Base-by-base conservation (phyloP, 2,797 vertebrate species). In the Rhinophrynus dorsalis region DNA sequence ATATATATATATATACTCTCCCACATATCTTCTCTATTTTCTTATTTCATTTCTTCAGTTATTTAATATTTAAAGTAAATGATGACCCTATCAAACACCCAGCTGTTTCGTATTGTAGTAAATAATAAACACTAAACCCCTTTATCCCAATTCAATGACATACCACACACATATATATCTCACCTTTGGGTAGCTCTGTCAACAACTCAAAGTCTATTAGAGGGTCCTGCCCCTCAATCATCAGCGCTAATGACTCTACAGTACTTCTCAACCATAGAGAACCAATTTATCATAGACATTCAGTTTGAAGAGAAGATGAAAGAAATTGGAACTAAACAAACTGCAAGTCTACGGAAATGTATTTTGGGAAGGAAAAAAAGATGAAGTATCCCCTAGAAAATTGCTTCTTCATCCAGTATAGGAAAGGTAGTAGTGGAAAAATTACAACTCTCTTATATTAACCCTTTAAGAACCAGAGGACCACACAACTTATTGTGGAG, bases 141-240 rank as follows among this genome's bases (percentile, higher is more conserved):
- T 37, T 18, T 1, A 21, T 61, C 54, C 24, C 24, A 37, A 42
- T 59, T 32, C 42, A 57, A 21, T 1, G 3, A 67, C 60, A 57
- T 58, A 27, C 37, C 26, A 2, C 0, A 1, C 12, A 30, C 23
- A 74, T 0, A 0, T n/a, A n/a, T 7, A 11, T 52, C 69, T 65
- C 61, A 72, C 69, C 69, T 52, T 54, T 45, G 26, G 42, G 54
- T 51, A 57, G 15, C 32, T 72, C 61, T 72, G 69, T 72, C 69
- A 66, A 72, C 69, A 59, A 61, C 24, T 52, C 11, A 12, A 35
- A 59, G 69, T 66, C 54, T 65, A 66, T 30, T 38, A 30, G n/a
- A 60, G 37, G 61, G 54, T 59, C 15, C 56, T 42, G 48, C 42
- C 33, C 56, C 50, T 77, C 68, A 60, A 58, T 59, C 59, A 58